Evolutionary conservation across 1,140 invertebrate genomes (phyloP).

Genomic region (Drosophila melanogaster): DNA sequence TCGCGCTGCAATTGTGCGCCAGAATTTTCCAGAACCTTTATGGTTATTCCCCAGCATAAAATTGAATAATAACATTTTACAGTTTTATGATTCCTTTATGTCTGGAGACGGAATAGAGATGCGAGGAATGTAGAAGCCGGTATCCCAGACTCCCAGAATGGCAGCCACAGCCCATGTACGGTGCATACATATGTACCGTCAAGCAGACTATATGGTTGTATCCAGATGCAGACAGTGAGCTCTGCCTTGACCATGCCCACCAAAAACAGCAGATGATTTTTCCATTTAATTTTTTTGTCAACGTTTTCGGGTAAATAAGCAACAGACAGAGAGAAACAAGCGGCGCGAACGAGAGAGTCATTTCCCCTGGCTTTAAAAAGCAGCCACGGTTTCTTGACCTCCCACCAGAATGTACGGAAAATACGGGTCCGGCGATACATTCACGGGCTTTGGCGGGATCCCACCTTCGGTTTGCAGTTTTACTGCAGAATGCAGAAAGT

Average conservation of each 20-base stretch:
- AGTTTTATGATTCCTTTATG: constrained; percentile 78
- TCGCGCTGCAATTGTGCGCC: neutral
- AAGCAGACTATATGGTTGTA: constrained; percentile 22
- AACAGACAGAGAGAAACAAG: constrained; percentile 19
- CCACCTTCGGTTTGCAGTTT: constrained; percentile 26
- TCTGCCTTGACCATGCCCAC: constrained; percentile 80
- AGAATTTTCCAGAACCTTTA: constrained; percentile 21
- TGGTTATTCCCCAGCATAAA: constrained; percentile 47
- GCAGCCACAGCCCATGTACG: constrained; percentile 65
- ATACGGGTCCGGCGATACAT: constrained; percentile 33
- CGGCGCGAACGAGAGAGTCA: constrained; percentile 25
- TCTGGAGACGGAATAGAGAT: constrained; percentile 27
- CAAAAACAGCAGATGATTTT: constrained; percentile 47
- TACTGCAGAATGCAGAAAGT: constrained; percentile 57
- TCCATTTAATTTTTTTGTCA: constrained; percentile 23
- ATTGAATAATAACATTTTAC: constrained; percentile 79
- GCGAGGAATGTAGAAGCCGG: constrained; percentile 13
- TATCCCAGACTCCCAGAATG: constrained; percentile 11
- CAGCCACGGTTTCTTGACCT: constrained; percentile 76
- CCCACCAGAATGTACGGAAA: constrained; percentile 51
- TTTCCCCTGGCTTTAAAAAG: constrained; percentile 43
- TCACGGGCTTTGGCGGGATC: constrained; percentile 14
- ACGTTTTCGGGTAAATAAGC: constrained; percentile 65
- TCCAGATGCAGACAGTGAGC: constrained; percentile 48
- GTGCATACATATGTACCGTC: constrained; percentile 29